Conservation (phyloP, 2,797 vertebrate species). For the Xenops minutus region DNA sequence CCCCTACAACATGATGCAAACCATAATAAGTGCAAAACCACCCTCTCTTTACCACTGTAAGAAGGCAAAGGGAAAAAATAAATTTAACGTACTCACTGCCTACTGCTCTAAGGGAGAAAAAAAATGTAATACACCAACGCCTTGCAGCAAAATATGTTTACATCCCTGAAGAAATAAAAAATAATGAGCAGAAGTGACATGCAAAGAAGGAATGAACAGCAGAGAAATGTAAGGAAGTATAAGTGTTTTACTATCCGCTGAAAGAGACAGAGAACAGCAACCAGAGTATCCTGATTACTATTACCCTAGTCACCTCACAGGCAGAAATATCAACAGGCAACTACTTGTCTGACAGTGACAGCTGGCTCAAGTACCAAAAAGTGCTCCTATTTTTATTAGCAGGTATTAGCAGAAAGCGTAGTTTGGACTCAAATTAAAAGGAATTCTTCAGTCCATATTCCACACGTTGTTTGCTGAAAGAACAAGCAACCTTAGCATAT, state of each 20-base stretch:
- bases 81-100: not conserved
- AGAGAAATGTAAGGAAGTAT: not conserved
- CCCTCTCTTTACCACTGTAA: not conserved
- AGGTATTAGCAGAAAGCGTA: constrained; percentile 39
- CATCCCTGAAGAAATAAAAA: not conserved
- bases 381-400: constrained; percentile 53
- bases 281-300: not conserved
- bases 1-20: constrained; percentile 19
- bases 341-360: constrained; percentile 61
- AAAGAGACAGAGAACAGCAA: not conserved
- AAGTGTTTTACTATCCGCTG: not conserved
- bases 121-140: not conserved
- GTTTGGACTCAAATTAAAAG: not conserved
- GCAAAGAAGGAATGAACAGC: not conserved
- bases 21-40: not conserved
- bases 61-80: not conserved
- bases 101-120: not conserved
- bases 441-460: not conserved
- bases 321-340: constrained; percentile 18
- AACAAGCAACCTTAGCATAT: not conserved
- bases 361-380: constrained; percentile 59
- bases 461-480: not conserved
- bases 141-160: not conserved
- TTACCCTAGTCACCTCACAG: not conserved
- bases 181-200: not conserved